These are phyloP conservation scores for Lacerta bilineata DNA, from an alignment of 2,797 vertebrate genomes.

Conservation along the genomic window DNA sequence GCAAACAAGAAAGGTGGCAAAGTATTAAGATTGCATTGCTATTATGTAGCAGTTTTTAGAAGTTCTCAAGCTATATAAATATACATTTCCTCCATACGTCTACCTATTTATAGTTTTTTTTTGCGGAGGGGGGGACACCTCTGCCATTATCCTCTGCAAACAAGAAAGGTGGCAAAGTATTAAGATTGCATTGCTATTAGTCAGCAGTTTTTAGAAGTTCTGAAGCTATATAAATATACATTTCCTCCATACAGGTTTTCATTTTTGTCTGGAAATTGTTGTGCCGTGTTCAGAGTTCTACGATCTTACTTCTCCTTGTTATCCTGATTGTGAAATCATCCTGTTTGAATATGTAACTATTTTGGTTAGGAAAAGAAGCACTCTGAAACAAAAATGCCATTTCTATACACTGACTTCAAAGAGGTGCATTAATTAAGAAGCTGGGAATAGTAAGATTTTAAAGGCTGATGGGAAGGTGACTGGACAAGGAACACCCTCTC, in stretches of 20 bases:
- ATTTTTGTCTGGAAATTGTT: not conserved
- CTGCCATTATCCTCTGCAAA: not conserved
- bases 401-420: not conserved
- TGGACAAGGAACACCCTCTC: not conserved
- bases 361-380: slow-evolving; percentile 15
- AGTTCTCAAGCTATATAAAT: fast-evolving
- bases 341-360: slow-evolving; percentile 13
- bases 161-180: not conserved
- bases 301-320: not conserved
- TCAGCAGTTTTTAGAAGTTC: not conserved
- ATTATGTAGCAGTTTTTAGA: slow-evolving; percentile 15
- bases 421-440: slow-evolving; percentile 15
- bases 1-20: not conserved
- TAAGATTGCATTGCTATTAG: not conserved
- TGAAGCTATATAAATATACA: not conserved
- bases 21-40: not conserved
- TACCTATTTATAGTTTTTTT: not conserved
- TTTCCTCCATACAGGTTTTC: not conserved
- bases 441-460: not conserved
- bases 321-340: not conserved
- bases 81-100: not conserved
- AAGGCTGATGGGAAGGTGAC: slow-evolving; percentile 1
- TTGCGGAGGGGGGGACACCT: not conserved
- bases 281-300: not conserved
- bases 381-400: slow-evolving; percentile 12